phyloP scores from a whole-genome alignment of 2,797 vertebrate species.

The Pseudochirops cupreus region DNA sequence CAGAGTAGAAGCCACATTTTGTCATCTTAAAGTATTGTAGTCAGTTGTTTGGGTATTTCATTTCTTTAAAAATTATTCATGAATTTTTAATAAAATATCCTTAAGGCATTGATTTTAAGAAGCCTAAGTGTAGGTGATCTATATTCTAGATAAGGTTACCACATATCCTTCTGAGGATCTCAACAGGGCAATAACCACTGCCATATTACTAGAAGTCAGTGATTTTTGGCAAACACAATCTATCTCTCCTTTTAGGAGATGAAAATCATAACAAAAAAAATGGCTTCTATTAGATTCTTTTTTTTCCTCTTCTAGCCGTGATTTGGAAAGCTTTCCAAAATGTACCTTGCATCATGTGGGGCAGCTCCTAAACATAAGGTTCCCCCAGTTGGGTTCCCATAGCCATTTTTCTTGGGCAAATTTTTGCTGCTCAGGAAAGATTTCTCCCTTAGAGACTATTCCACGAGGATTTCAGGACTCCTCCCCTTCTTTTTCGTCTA shows the following conservation, averaged over 20 bases:
- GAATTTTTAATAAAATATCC: conserved; percentile 38
- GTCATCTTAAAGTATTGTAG: conserved; percentile 39
- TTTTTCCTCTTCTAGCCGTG: not conserved
- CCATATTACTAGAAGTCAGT: conserved; percentile 56
- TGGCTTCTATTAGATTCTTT: not conserved
- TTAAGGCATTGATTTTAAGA: conserved; percentile 44
- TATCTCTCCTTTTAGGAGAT: conserved; percentile 75
- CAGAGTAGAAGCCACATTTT: not conserved
- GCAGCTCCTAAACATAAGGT: not conserved
- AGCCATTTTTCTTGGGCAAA: not conserved
- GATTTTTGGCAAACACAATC: conserved; percentile 62
- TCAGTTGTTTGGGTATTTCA: conserved; percentile 56
- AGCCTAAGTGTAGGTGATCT: conserved; percentile 26
- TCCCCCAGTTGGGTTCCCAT: not conserved
- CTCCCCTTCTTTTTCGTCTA: not conserved
- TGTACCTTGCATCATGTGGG: not conserved
- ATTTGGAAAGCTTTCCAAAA: not conserved
- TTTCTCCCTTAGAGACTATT: not conserved
- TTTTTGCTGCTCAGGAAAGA: not conserved
- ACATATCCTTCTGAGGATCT: conserved; percentile 31
- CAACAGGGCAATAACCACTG: conserved; percentile 27
- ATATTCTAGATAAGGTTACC: conserved; percentile 47
- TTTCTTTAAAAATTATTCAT: conserved; percentile 29
- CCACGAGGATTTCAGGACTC: not conserved
- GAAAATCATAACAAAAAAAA: conserved; percentile 62